phyloP scores from a whole-genome alignment of 1,140 invertebrate species.

The Phenacoccus solenopsis region DNA sequence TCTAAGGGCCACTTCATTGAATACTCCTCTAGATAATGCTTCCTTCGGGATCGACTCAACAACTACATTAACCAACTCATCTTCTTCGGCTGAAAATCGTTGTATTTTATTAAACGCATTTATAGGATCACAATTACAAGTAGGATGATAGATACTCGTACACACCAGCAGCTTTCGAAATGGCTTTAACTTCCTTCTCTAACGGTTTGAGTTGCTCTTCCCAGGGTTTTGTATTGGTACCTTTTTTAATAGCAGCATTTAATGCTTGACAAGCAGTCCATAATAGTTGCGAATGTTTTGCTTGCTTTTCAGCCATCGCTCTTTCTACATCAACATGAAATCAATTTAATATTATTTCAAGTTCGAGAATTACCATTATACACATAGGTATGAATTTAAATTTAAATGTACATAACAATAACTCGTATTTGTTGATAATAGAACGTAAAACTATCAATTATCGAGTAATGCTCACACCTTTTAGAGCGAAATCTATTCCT shows the following conservation, averaged over 20 bases:
- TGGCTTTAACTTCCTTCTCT: conserved; percentile 54
- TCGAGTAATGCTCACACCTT: conserved; percentile 48
- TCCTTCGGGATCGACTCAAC: conserved; percentile 61
- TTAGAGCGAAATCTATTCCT: conserved; percentile 76
- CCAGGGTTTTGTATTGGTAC: conserved; percentile 34
- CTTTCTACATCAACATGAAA: too few species aligned
- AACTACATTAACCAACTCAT: conserved; percentile 57
- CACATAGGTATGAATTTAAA: neutral
- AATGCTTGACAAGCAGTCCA: conserved; percentile 86
- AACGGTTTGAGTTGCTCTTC: conserved; percentile 52
- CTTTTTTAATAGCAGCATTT: conserved; percentile 53
- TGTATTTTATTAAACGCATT: too few species aligned
- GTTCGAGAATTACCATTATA: too few species aligned
- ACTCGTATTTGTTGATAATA: too few species aligned
- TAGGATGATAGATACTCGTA: conserved; percentile 22
- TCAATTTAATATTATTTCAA: too few species aligned
- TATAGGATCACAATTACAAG: too few species aligned
- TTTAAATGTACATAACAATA: too few species aligned
- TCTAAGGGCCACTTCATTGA: conserved; percentile 67
- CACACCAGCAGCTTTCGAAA: conserved; percentile 53
- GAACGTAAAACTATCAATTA: too few species aligned
- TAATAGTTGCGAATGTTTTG: conserved; percentile 51
- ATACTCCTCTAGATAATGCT: conserved; percentile 65
- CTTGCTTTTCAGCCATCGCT: neutral
- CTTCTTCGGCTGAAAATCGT: conserved; percentile 40